Conservation (phyloP, 2,888 invertebrate species). For the Eupeodes luniger region DNA sequence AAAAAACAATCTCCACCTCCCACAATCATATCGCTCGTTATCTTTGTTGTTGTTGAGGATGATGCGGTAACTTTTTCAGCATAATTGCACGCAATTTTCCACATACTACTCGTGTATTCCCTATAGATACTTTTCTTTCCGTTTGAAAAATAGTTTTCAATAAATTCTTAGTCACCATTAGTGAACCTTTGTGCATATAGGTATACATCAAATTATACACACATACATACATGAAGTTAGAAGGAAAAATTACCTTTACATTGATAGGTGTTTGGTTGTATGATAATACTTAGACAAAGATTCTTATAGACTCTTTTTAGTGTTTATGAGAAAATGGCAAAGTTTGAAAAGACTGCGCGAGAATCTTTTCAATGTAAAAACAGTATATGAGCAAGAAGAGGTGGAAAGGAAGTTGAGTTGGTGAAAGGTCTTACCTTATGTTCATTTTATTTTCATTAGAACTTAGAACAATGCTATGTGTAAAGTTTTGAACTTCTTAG, state of each 20-base stretch:
- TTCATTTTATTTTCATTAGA: too few species aligned
- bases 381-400: too few species aligned
- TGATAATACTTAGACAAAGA: too few species aligned
- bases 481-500: too few species aligned
- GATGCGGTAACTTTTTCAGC: slow-evolving; percentile 59
- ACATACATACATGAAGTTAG: slow-evolving; percentile 27
- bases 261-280: too few species aligned
- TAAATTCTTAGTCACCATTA: slow-evolving; percentile 49
- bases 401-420: too few species aligned
- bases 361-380: too few species aligned
- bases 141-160: slow-evolving; percentile 72
- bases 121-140: slow-evolving; percentile 40
- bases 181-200: background rate
- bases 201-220: background rate
- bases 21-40: slow-evolving; percentile 35
- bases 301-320: too few species aligned
- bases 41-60: slow-evolving; percentile 36
- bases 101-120: slow-evolving; percentile 49
- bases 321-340: too few species aligned
- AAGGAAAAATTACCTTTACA: slow-evolving; percentile 64
- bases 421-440: too few species aligned
- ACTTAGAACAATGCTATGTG: too few species aligned
- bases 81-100: slow-evolving; percentile 74
- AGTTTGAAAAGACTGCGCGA: too few species aligned
- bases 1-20: background rate